phyloP scores from a whole-genome alignment of 2,113 vertebrate genomes.

The Boleophthalmus pectinirostris region DNA sequence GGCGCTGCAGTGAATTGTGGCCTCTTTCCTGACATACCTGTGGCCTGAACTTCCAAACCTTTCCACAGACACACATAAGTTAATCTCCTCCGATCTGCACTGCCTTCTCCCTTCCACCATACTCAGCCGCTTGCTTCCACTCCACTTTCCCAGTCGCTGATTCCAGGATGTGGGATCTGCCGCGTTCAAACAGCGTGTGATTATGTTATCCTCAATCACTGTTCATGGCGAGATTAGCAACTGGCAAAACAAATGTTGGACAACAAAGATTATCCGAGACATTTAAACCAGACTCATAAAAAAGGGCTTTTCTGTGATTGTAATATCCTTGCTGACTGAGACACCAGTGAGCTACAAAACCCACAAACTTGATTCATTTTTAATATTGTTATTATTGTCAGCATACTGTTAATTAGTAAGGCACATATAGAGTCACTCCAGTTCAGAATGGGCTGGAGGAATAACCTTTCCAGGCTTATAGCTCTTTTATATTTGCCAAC shows the following conservation, averaged over 20 bases:
- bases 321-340: conserved; percentile 48
- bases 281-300: conserved; percentile 25
- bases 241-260: conserved; percentile 54
- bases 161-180: conserved; percentile 62
- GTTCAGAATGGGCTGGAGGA: conserved; percentile 25
- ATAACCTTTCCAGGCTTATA: conserved; percentile 40
- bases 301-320: conserved; percentile 31
- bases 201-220: conserved; percentile 52
- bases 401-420: conserved; percentile 31
- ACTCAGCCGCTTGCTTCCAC: conserved; percentile 39
- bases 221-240: conserved; percentile 53
- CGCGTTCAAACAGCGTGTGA: conserved; percentile 39
- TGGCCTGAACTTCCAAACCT: conserved; percentile 74
- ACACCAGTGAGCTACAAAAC: conserved; percentile 42
- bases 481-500: conserved; percentile 48
- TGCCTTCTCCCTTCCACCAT: conserved; percentile 51
- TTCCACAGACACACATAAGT: conserved; percentile 67
- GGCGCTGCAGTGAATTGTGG: conserved; percentile 65
- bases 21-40: conserved; percentile 77
- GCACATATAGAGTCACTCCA: conserved; percentile 17
- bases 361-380: conserved; percentile 37
- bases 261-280: conserved; percentile 25
- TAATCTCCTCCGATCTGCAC: conserved; percentile 65
- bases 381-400: conserved; percentile 50
- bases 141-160: conserved; percentile 31